phyloP scores from a whole-genome alignment of 2,797 vertebrate genomes.

The Sandelia bainsii region DNA sequence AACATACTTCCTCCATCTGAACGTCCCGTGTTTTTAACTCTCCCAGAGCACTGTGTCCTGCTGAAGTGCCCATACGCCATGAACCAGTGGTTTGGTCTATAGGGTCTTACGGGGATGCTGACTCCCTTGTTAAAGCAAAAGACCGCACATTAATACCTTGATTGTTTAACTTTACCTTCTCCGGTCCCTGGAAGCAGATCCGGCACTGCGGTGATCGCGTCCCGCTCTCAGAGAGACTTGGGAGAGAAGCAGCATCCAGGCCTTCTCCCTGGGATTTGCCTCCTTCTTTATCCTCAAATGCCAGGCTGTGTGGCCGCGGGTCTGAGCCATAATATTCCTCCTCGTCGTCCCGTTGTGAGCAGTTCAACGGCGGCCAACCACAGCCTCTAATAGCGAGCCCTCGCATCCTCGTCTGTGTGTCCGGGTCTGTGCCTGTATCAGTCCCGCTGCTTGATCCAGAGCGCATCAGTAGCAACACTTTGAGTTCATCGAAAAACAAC shows the following conservation, averaged over 20 bases:
- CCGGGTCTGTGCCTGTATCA: conserved; percentile 81
- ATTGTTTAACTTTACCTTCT: conserved; percentile 83
- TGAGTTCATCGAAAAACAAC: conserved; percentile 91
- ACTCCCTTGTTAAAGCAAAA: neutral
- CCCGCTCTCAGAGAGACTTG: conserved; percentile 88
- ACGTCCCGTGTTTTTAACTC: neutral
- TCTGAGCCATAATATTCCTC: conserved; percentile 88
- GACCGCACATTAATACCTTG: neutral
- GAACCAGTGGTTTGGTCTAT: neutral
- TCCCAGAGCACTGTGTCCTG: conserved; percentile 11
- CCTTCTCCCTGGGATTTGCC: conserved; percentile 61
- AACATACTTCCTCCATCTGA: conserved; percentile 2
- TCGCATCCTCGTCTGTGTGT: conserved; percentile 74
- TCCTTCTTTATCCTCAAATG: conserved; percentile 80
- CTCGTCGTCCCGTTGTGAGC: conserved; percentile 86
- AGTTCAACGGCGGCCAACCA: conserved; percentile 87
- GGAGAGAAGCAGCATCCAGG: conserved; percentile 86
- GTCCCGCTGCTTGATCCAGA: conserved; percentile 84
- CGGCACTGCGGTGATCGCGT: conserved; percentile 89
- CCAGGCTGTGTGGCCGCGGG: conserved; percentile 81
- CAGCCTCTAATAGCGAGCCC: conserved; percentile 82
- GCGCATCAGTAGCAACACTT: conserved; percentile 90
- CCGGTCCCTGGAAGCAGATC: conserved; percentile 93
- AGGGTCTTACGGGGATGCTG: neutral
- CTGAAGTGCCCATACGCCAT: neutral